Evolutionary conservation across 2,113 vertebrate genomes (phyloP), one percentile per base, ranked within the genome.

Genomic region (Oriolus oriolus): DNA sequence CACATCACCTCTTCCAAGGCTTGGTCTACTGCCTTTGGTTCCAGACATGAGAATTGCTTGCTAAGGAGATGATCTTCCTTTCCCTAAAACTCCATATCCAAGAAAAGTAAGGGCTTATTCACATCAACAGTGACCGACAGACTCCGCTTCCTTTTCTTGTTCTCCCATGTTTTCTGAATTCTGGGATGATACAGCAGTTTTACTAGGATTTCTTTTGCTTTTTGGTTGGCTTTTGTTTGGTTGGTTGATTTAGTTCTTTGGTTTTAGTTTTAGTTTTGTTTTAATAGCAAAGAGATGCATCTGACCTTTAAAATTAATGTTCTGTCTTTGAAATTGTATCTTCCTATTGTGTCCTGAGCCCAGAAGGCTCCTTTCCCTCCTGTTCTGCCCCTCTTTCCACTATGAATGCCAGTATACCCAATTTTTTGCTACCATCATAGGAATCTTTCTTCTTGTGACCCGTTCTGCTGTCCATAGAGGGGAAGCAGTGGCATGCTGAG

Each of bases 381-480:
- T 70, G 2, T 84, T 78, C 60, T 85, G 26, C n/a, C 3, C 3
- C 21, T 87, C 4, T n/a, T 89, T 93, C 41, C 17, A n/a, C 13
- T 20, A 7, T 14, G 9, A 77, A n/a, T 92, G 35, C 21, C 44
- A 63, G 6, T 47, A 45, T n/a, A 53, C 30, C 18, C 7, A 3
- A 17, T 35, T 56, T 75, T 86, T 84, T 84, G 5, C 27, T 60
- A 12, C 21, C 6, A 1, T 65, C 11, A 30, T 61, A 56, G 45
- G 24, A 37, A 2, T 49, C 37, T 53, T 56, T 74, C 42, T 75
- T 70, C 21, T 20, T 61, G 5, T 66, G 70, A 50, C 33, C 28
- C 0, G 0, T 80, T 76, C 39, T 60, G 53, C 68, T 37, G 5
- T 21, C 30, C 11, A 11, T 2, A 24, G 35, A 60, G 45, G 41